These are phyloP conservation scores for Neodiprion lecontei DNA, from an alignment of 1,140 invertebrate species.

Conservation along the genomic window DNA sequence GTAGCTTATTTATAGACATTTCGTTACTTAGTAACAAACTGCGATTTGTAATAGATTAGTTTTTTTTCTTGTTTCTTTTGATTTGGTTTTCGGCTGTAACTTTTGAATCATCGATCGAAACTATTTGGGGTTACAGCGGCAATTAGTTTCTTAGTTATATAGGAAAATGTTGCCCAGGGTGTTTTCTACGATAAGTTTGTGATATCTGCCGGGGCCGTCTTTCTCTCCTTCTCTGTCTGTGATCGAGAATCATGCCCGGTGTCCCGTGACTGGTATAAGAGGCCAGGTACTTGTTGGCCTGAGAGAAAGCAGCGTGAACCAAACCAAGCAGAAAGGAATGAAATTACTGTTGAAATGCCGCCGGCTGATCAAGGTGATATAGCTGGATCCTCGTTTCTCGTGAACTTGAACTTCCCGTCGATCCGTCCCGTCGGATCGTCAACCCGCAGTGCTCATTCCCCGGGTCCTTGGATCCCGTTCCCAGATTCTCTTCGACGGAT, in stretches of 20 bases:
- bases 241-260: background rate
- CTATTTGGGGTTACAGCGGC: too few species aligned
- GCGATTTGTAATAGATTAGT: too few species aligned
- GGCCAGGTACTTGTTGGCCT: background rate
- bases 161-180: too few species aligned
- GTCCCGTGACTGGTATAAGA: background rate
- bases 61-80: too few species aligned
- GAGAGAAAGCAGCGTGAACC: conserved; percentile 4
- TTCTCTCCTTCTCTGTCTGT: too few species aligned
- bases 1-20: too few species aligned
- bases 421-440: background rate
- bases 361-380: background rate
- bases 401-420: background rate
- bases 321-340: background rate
- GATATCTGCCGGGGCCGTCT: background rate
- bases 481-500: background rate
- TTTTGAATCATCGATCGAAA: too few species aligned
- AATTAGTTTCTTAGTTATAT: too few species aligned
- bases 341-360: conserved; percentile 2
- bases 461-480: background rate
- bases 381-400: background rate
- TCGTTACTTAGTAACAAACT: too few species aligned
- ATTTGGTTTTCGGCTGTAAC: too few species aligned
- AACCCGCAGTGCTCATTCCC: conserved; percentile 1
- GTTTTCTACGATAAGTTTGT: background rate